phyloP scores from a whole-genome alignment of 2,113 vertebrate species.

The Apus apus region DNA sequence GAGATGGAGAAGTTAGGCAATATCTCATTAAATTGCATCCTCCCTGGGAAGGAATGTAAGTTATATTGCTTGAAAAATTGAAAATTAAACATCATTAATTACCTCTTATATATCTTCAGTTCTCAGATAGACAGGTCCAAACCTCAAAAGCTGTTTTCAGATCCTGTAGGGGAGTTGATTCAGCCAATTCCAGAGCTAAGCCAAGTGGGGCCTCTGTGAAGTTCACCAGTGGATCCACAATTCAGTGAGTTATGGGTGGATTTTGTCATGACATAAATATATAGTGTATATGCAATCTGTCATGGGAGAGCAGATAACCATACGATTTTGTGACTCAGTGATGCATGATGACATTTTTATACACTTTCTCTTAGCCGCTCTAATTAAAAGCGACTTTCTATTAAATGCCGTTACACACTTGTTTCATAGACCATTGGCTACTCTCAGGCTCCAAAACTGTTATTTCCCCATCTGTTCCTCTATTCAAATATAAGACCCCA shows the following conservation, averaged over 20 bases:
- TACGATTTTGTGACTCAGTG: not conserved
- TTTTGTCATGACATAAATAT: not conserved
- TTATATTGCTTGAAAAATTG: not conserved
- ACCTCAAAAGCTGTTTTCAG: not conserved
- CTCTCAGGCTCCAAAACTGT: not conserved
- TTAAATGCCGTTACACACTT: not conserved
- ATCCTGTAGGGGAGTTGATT: not conserved
- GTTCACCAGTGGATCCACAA: not conserved
- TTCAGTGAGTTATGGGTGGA: not conserved
- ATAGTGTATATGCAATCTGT: not conserved
- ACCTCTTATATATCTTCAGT: not conserved
- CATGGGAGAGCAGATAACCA: not conserved
- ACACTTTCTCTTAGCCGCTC: not conserved
- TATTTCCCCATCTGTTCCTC: constrained; percentile 8
- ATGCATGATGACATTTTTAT: constrained; percentile 24
- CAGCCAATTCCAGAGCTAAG: not conserved
- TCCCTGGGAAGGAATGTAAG: not conserved
- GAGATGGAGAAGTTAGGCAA: not conserved
- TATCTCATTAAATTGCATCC: not conserved
- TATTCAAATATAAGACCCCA: constrained; percentile 2
- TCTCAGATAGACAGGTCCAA: not conserved
- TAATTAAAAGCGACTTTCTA: constrained; percentile 31
- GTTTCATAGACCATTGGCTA: constrained; percentile 10
- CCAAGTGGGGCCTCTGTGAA: not conserved
- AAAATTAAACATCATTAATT: not conserved